Base-by-base conservation (phyloP, 2,888 invertebrate genomes). In the Scaptomyza parva region DNA sequence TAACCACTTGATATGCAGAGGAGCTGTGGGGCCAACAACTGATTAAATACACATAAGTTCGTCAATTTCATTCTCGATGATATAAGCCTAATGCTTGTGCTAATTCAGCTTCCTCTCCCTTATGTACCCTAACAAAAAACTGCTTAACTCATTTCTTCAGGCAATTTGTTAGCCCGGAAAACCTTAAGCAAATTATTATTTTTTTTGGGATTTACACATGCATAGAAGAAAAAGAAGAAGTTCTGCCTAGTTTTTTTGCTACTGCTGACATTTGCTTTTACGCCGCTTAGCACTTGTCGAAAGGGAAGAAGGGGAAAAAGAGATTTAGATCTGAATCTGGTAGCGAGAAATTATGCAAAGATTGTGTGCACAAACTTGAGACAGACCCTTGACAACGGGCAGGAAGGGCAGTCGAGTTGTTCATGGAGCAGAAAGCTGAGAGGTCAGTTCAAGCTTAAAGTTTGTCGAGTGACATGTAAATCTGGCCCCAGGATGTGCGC, bases 391-490 rank as follows among this genome's bases (percentile, higher is more conserved):
- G 47, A 52, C 33, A 24, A 44, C 22, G 30, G 60, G 40, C 65
- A 62, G 12, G 68, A 57, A 68, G 58, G 43, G 43, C 52, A 69
- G 66, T 72, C 70, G 74, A 78, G 78, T 70, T 70, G 66, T 33
- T 50, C 51, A 37, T 14, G 53, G 45, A 51, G 35, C 35, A 30
- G 35, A 20, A 47, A 45, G 63, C 59, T 64, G 72, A 64, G 75
- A 70, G 77, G 70, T 76, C 78, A 66, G 75, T 61, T 59, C 67
- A 51, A 54, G 55, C 59, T 62, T 52, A 68, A 61, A 58, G 62
- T 72, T 70, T 75, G 70, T 71, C 70, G 78, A 89, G 83, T 89
- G 88, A 88, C 86, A 89, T 89, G 89, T 82, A 89, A 89, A 89
- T 89, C 84, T 81, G 65, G 76, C 84, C 73, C 54, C 68, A 73